These are phyloP conservation scores for Trigoniulus corallinus DNA, from an alignment of 1,140 invertebrate species.

Conservation along the genomic window DNA sequence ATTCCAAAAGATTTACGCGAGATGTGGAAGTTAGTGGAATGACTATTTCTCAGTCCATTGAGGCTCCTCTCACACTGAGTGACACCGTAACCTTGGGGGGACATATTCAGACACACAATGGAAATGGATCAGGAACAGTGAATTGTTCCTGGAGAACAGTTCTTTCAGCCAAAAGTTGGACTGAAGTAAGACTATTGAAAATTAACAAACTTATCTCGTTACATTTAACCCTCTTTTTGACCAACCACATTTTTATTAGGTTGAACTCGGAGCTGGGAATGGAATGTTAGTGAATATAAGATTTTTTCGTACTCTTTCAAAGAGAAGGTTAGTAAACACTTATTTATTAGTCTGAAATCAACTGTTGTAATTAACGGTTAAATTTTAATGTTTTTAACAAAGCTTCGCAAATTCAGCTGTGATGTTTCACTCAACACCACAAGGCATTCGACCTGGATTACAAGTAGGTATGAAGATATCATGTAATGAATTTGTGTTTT, in stretches of 20 bases:
- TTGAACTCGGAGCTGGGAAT: slow-evolving; percentile 46
- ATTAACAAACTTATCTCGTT: no score
- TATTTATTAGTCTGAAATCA: no score
- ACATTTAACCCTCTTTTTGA: no score
- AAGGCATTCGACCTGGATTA: slow-evolving; percentile 49
- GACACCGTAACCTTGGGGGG: slow-evolving; percentile 67
- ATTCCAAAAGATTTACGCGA: slow-evolving; percentile 37
- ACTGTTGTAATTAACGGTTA: no score
- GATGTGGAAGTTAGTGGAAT: slow-evolving; percentile 76
- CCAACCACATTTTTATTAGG: no score
- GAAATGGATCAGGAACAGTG: slow-evolving; percentile 56
- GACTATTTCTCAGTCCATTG: slow-evolving; percentile 79
- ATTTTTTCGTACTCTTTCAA: slow-evolving; percentile 48
- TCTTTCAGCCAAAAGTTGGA: slow-evolving; percentile 64
- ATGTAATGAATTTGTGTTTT: slow-evolving; percentile 1
- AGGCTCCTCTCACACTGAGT: slow-evolving; percentile 68
- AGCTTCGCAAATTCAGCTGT: slow-evolving; percentile 52
- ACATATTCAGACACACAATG: slow-evolving; percentile 60
- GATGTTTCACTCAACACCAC: slow-evolving; percentile 47
- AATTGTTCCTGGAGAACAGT: slow-evolving; percentile 53
- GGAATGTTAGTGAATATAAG: slow-evolving; percentile 54
- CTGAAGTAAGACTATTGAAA: slow-evolving; percentile 35
- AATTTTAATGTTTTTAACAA: slow-evolving; percentile 11
- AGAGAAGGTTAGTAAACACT: slow-evolving; percentile 35
- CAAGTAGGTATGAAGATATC: slow-evolving; percentile 43